Evolutionary conservation across 2,797 vertebrate species (phyloP), one percentile per base, ranked within the genome.

Genomic region (Chiloscyllium punctatum): DNA sequence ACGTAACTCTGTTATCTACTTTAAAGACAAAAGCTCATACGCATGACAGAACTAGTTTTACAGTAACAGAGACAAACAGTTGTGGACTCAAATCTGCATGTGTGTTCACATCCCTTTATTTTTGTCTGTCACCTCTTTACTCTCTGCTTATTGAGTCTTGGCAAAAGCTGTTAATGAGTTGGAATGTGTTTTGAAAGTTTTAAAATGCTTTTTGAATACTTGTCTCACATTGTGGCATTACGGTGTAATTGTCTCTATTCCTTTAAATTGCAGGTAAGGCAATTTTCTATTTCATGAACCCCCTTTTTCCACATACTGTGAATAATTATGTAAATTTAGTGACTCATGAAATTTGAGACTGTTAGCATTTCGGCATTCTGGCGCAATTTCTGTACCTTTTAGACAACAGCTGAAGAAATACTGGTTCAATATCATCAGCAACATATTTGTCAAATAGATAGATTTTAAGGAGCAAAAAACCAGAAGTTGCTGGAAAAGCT

Each of bases 91-190:
- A 37, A 9, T 21, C 66, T 23, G 66, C n/a, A 68, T 66, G n/a
- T 68, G 90, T 92, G n/a, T 33, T 91, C 4, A 57, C 42, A 4
- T 68, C 90, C 62, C 21, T 69, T 92, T 37, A 92, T 25, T 92
- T 68, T 69, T 92, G 62, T 91, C 88, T 69, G 66, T 69, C 62
- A 92, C 88, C 42, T 92, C 18, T 92, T 92, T 42, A 92, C 69
- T 69, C 21, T 92, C 33, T 25, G 90, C 90, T 23, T 66, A 18
- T 69, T 69, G 66, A 69, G 33, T 37, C 62, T 42, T 92, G 90
- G 33, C 62, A 69, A 42, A 92, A n/a, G n/a, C 62, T 92, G 90
- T 8, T 25, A 92, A 92, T 92, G 66, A 37, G 66, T 69, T 69
- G 66, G 21, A 69, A 25, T 92, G 62, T n/a, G 25, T n/a, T 92